phyloP scores from a whole-genome alignment of 1,140 invertebrate genomes.

The Pachyrhynchus sulphureomaculatus region DNA sequence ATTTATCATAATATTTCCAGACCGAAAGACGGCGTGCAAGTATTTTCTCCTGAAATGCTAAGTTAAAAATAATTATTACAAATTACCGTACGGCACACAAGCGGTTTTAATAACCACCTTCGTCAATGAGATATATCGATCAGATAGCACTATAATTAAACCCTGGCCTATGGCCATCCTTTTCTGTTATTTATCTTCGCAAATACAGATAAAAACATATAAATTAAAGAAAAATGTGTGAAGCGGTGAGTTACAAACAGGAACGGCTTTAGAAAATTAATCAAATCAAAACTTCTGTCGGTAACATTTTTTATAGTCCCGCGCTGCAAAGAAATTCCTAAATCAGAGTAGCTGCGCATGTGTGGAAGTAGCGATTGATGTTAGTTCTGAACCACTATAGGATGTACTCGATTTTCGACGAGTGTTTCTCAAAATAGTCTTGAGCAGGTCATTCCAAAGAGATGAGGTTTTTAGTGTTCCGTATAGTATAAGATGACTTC shows the following conservation, averaged over 20 bases:
- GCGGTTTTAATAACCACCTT: constrained; percentile 46
- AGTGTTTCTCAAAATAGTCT: no score
- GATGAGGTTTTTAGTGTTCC: no score
- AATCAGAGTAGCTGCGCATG: no score
- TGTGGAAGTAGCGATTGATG: no score
- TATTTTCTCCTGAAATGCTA: constrained; percentile 31
- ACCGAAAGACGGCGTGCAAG: constrained; percentile 19
- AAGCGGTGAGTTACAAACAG: constrained; percentile 5
- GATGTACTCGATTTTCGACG: no score
- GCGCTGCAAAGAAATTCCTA: neutral
- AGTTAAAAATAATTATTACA: constrained; percentile 49
- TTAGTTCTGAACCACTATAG: no score
- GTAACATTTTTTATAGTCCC: neutral
- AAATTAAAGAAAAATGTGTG: constrained; percentile 35
- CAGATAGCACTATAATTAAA: constrained; percentile 47
- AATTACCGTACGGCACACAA: constrained; percentile 44
- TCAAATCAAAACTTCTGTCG: neutral
- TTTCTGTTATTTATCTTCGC: constrained; percentile 38
- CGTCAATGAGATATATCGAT: constrained; percentile 44
- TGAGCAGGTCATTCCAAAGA: no score
- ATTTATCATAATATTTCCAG: constrained; percentile 26
- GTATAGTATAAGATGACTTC: no score
- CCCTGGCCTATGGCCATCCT: constrained; percentile 34
- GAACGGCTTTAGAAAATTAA: neutral
- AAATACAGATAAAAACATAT: constrained; percentile 41